Evolutionary conservation across 2,888 invertebrate species (phyloP).

Genomic region (Scaptomyza parva): DNA sequence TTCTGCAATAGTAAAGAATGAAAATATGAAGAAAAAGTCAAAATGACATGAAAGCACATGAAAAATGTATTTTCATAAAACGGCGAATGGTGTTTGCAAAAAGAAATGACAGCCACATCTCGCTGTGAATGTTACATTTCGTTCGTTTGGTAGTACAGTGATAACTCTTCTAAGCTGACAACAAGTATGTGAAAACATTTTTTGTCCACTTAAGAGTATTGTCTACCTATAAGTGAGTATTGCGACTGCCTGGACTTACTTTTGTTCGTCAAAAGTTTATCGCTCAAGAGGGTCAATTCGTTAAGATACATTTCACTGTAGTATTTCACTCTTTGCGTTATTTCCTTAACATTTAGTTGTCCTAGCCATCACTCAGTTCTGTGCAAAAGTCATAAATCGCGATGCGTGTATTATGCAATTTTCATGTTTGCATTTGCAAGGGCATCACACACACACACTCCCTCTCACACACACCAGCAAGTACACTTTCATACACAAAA

Average conservation of each 20-base stretch:
- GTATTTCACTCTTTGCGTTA: slow-evolving; percentile 49
- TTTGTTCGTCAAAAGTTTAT: too few species aligned
- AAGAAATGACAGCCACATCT: slow-evolving; percentile 59
- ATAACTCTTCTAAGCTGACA: too few species aligned
- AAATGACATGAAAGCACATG: slow-evolving; percentile 40
- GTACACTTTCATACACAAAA: slow-evolving; percentile 23
- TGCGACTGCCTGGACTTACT: too few species aligned
- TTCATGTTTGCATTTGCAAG: slow-evolving; percentile 75
- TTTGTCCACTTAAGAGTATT: too few species aligned
- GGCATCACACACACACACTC: slow-evolving; percentile 30
- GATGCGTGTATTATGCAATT: slow-evolving; percentile 81
- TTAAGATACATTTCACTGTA: too few species aligned
- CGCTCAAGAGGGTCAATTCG: too few species aligned
- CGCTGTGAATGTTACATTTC: slow-evolving; percentile 53
- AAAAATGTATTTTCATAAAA: slow-evolving; percentile 71
- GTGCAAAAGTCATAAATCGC: slow-evolving; percentile 81
- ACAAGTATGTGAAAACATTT: too few species aligned
- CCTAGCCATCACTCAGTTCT: slow-evolving; percentile 72
- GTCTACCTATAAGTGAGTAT: too few species aligned
- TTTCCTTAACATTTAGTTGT: slow-evolving; percentile 76
- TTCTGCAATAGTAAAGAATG: neutral
- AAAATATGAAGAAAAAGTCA: slow-evolving; percentile 3
- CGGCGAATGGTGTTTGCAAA: slow-evolving; percentile 38
- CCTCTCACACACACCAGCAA: neutral
- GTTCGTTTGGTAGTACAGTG: slow-evolving; percentile 19